Conservation (phyloP, 2,888 invertebrate species). For the Graphium colonna region DNA sequence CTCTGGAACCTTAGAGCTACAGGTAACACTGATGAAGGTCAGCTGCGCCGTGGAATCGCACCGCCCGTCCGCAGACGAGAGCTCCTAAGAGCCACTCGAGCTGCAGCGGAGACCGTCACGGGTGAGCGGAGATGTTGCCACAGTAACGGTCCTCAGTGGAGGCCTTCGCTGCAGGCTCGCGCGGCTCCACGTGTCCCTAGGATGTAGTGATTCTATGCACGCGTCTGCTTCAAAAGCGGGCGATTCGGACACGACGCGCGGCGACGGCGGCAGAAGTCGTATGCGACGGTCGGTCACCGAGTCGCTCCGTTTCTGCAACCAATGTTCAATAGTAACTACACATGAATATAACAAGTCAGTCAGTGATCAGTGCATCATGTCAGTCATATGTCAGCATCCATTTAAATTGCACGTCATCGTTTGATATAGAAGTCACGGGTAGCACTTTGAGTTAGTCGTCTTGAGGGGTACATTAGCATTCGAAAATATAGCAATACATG, state of each 20-base stretch:
- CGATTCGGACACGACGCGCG: background rate
- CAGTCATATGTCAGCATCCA: too few relatives aligned
- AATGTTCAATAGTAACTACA: conserved; percentile 24
- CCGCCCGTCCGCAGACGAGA: conserved; percentile 42
- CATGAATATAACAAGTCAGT: too few relatives aligned
- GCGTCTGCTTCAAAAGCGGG: background rate
- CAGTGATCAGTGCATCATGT: too few relatives aligned
- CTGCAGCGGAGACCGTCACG: conserved; percentile 60
- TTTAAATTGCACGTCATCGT: too few relatives aligned
- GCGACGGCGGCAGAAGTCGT: conserved; percentile 12
- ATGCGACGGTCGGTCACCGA: conserved; percentile 35
- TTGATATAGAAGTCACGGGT: too few relatives aligned
- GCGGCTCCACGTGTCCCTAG: conserved; percentile 40
- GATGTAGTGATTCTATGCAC: conserved; percentile 22
- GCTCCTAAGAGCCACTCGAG: conserved; percentile 48
- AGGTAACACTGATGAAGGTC: conserved; percentile 35
- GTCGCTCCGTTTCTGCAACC: conserved; percentile 66
- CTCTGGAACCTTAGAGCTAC: conserved; percentile 52
- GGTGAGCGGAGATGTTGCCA: conserved; percentile 28
- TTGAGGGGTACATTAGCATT: too few relatives aligned
- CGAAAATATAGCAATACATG: too few relatives aligned
- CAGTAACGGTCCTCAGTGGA: conserved; percentile 39
- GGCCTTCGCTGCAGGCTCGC: conserved; percentile 54
- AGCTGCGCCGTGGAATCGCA: conserved; percentile 24
- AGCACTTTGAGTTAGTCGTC: too few relatives aligned